Evolutionary conservation across 2,797 vertebrate species (phyloP).

Genomic region (Poeciliopsis presidionis): DNA sequence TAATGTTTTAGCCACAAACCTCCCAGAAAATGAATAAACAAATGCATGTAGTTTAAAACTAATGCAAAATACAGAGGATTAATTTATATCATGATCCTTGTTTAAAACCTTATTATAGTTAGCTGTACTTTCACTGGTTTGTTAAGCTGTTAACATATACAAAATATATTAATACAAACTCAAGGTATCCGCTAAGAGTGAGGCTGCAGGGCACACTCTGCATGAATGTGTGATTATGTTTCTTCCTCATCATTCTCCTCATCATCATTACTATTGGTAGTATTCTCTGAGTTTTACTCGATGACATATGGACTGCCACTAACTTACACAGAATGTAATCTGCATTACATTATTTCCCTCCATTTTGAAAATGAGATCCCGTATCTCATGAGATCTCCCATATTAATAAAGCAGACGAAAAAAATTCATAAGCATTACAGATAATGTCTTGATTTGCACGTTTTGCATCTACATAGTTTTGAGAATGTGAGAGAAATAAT

Average conservation of each 20-base stretch:
- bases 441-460: not conserved
- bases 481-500: not conserved
- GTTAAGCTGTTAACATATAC: not conserved
- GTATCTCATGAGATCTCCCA: not conserved
- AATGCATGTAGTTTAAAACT: not conserved
- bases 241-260: not conserved
- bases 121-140: not conserved
- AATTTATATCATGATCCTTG: not conserved
- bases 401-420: not conserved
- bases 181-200: not conserved
- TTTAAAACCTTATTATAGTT: not conserved
- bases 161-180: not conserved
- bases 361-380: not conserved
- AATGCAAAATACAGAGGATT: not conserved
- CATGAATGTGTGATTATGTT: not conserved
- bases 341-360: not conserved
- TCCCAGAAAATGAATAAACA: not conserved
- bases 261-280: slow-evolving; percentile 4
- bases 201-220: not conserved
- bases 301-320: not conserved
- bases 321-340: slow-evolving; percentile 2
- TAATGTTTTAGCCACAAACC: not conserved
- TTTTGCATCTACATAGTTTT: not conserved
- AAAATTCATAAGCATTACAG: not conserved
- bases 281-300: not conserved